phyloP scores from a whole-genome alignment of 2,113 vertebrate genomes.

The Eulemur rufifrons region DNA sequence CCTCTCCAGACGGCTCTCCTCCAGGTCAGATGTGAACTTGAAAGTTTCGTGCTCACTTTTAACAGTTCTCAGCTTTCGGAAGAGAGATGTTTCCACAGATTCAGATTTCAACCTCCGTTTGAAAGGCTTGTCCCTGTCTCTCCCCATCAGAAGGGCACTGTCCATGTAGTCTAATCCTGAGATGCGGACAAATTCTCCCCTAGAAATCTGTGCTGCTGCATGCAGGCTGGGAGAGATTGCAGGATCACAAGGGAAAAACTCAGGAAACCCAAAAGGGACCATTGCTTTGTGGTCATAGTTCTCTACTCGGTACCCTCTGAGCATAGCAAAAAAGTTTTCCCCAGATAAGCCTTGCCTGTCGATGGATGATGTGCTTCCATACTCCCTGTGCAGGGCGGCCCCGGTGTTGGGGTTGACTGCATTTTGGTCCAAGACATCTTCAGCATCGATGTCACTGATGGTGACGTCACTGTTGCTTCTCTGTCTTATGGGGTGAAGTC shows the following conservation, averaged over 20 bases:
- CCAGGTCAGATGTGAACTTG: constrained; percentile 88
- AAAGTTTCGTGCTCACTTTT: constrained; percentile 94
- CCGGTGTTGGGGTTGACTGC: constrained; percentile 98
- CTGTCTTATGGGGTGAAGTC: constrained; percentile 94
- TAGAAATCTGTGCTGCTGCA: constrained; percentile 94
- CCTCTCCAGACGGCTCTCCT: constrained; percentile 88
- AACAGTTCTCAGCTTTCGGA: constrained; percentile 93
- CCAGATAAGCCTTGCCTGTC: constrained; percentile 94
- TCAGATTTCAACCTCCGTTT: constrained; percentile 93
- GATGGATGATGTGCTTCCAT: constrained; percentile 98
- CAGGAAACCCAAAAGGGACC: constrained; percentile 89
- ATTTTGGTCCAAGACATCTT: constrained; percentile 94
- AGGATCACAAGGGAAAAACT: constrained; percentile 91
- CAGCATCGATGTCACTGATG: constrained; percentile 96
- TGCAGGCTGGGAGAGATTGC: constrained; percentile 93
- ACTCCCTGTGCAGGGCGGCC: constrained; percentile 95
- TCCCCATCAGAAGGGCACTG: constrained; percentile 88
- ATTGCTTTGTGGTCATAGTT: constrained; percentile 89
- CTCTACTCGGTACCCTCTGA: constrained; percentile 92
- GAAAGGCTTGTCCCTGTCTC: constrained; percentile 92
- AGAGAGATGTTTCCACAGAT: constrained; percentile 92
- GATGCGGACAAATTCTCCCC: constrained; percentile 94
- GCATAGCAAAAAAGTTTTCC: constrained; percentile 94
- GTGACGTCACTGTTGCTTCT: constrained; percentile 98
- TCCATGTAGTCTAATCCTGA: constrained; percentile 94